Base-by-base conservation (phyloP, 2,797 vertebrate species). In the Sebastes nivosus region DNA sequence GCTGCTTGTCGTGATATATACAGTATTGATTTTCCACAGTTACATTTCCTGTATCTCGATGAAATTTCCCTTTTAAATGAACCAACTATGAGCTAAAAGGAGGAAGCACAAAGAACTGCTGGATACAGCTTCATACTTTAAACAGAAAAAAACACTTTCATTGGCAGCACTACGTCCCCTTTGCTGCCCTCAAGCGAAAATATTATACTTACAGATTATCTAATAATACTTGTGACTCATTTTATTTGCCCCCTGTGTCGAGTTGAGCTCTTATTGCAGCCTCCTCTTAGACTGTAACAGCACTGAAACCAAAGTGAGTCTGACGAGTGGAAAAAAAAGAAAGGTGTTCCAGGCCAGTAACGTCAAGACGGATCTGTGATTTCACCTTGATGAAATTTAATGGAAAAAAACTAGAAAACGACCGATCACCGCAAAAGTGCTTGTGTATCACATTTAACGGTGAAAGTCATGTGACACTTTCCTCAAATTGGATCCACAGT, bases 391-490 rank as follows among this genome's bases (percentile, higher is more conserved):
- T 60, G 60, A 78, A 63, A 67, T 69, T 74, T 57, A 75, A 69
- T 76, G 65, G 38, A 42, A 58, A 65, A 52, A 67, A 79, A 30
- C 24, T 14, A 50, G 22, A 80, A 73, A 76, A 64, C 1, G 24
- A 24, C 38, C 10, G 10, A 66, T 79, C 50, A 59, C 55, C 14
- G 18, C 8, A 18, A 75, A 73, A 75, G 36, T 30, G 50, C 70
- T 67, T 50, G 16, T 74, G 42, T 60, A 57, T 77, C 50, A 73
- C 27, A 46, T 60, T 67, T 60, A 64, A 50, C 2, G 5, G 32
- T 30, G 3, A 84, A 76, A 22, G 30, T 77, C 68, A 70, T 60
- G 71, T 85, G 85, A 80, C 59, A 29, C 55, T 60, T 64, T 59
- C 8, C 38, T 25, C 16, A 74, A 72, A 75, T 71, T 81, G 63